Base-by-base conservation (phyloP, 2,888 invertebrate genomes). In the Chrysolina americana region DNA sequence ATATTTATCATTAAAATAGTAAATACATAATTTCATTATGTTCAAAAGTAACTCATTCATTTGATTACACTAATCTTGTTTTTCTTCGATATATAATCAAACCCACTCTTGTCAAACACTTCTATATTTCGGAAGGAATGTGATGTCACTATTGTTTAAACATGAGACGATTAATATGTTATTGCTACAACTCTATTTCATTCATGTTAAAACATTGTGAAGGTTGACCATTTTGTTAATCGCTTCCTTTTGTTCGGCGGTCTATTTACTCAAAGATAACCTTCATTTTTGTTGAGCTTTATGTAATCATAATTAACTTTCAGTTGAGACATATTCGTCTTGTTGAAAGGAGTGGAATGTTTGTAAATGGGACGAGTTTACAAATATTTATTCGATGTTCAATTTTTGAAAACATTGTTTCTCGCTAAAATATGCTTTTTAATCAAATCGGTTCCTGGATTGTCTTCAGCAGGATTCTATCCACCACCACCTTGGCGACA, bases 221-320 rank as follows among this genome's bases (percentile, higher is more conserved):
- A 50, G 50, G n/a, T 50, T 50, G 19, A 9, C 19, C n/a, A 17
- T 1, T 36, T 44, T 44, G 44, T 44, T 44, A 15, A 5, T 44
- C 11, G 19, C n/a, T 50, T 50, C 9, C 19, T 19, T 50, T 50
- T 50, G 50, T 19, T 50, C 19, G 19, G n/a, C 19, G 15, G 8
- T 50, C 50, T 50, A 50, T 50, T 50, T 19, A 50, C 50, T 50
- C 19, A 50, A 50, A 50, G 19, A 50, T 50, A 50, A 50, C 50
- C 50, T 50, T 50, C 19, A 17, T 44, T 3, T 8, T 3, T 8
- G 50, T 50, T 50, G 50, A 50, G n/a, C n/a, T 50, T 50, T 50
- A 50, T 50, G 19, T 50, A 50, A 50, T 50, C 50, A n/a, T 17
- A 50, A 50, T 50, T 19, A 50, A 50, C 50, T 50, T 50, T 50